Percentiles rank a stretch among this genome's conserved stretches.
phyloP scores from a whole-genome alignment of 2,797 vertebrate genomes.

The Columba guinea region DNA sequence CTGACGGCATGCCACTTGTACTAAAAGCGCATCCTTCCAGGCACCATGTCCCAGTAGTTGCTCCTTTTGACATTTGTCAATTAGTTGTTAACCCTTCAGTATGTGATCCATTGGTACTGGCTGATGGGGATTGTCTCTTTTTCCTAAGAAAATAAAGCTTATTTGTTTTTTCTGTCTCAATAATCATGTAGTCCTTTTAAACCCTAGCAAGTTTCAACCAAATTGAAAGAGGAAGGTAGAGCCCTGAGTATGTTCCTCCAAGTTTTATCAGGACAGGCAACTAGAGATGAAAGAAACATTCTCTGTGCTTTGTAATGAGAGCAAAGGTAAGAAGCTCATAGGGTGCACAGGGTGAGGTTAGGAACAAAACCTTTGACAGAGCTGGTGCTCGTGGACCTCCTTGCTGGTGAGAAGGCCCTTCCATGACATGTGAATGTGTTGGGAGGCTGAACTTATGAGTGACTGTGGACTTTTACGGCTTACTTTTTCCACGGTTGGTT shows the following conservation, averaged over 20 bases:
- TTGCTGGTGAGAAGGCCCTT: neutral
- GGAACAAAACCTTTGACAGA: neutral
- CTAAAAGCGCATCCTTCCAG: neutral
- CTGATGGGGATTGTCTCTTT: neutral
- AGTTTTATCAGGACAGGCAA: neutral
- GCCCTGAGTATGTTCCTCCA: neutral
- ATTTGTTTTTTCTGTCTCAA: neutral
- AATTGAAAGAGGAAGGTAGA: neutral
- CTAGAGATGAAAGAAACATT: neutral
- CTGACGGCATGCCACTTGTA: neutral
- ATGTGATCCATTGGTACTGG: neutral
- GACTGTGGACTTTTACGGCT: neutral
- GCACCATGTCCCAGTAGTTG: accelerated
- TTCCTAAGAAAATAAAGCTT: neutral
- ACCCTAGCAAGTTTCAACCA: neutral
- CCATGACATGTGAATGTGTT: neutral
- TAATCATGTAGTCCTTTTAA: neutral
- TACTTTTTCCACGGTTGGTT: neutral
- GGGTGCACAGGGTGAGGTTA: neutral
- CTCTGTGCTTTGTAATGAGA: neutral
- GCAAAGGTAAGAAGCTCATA: neutral
- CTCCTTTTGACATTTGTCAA: neutral
- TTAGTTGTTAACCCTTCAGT: neutral
- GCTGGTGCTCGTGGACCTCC: accelerated
- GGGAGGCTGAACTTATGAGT: neutral